phyloP scores from a whole-genome alignment of 2,797 vertebrate species.

The Aldrovandia affinis region DNA sequence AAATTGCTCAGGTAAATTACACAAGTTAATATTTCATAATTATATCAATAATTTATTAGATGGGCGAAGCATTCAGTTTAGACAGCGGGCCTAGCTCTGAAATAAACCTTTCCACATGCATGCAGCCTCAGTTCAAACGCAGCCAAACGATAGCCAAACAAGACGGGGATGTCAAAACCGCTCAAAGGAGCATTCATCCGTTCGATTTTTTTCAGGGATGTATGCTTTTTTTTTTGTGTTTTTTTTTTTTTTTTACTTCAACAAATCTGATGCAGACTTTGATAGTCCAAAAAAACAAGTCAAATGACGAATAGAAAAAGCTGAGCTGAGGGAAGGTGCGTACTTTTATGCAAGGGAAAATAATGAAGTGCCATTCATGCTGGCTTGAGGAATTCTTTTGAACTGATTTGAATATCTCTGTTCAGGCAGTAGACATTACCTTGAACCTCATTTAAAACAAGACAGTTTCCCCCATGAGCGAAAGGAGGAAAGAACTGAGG shows the following conservation, averaged over 20 bases:
- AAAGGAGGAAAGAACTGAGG: conserved; percentile 1
- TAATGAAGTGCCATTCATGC: neutral
- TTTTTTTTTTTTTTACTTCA: neutral
- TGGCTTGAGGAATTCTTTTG: neutral
- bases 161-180: no score
- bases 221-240: no score
- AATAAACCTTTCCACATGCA: neutral
- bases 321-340: neutral
- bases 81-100: neutral
- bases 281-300: neutral
- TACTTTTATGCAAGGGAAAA: neutral
- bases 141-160: neutral
- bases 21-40: neutral
- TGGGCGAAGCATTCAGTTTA: neutral
- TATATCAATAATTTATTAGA: neutral
- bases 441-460: neutral
- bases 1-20: neutral
- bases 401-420: conserved; percentile 4
- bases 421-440: neutral
- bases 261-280: neutral
- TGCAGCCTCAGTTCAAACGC: neutral
- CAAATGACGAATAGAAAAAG: neutral
- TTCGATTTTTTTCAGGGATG: neutral
- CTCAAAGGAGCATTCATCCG: neutral
- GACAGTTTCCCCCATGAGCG: neutral